phyloP scores from a whole-genome alignment of 2,797 vertebrate genomes.

The Scyliorhinus canicula region DNA sequence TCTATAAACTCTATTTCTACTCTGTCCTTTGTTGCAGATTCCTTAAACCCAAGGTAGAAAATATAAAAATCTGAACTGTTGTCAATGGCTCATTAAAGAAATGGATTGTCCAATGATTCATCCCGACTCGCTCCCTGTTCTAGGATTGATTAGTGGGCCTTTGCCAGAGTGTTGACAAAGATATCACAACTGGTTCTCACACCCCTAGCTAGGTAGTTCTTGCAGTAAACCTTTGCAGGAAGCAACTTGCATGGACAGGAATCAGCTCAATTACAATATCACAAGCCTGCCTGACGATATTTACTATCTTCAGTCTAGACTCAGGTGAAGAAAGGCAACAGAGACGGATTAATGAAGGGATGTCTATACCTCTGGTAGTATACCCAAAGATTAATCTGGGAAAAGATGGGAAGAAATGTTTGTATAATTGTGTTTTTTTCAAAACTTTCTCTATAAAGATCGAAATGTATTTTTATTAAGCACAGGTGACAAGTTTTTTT shows the following conservation, averaged over 20 bases:
- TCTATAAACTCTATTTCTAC: neutral
- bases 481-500: neutral
- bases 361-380: neutral
- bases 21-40: neutral
- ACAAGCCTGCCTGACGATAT: neutral
- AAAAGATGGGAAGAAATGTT: neutral
- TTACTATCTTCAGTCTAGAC: neutral
- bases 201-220: neutral
- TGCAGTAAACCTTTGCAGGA: neutral
- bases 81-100: neutral
- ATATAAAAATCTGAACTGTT: neutral
- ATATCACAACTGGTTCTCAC: neutral
- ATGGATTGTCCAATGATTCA: neutral
- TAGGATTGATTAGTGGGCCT: neutral
- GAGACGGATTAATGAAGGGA: neutral
- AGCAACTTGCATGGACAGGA: neutral
- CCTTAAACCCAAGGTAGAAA: neutral
- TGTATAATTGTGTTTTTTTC: neutral
- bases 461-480: neutral
- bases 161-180: neutral
- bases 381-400: neutral
- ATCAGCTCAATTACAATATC: neutral
- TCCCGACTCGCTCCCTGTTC: neutral
- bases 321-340: neutral
- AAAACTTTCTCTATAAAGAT: neutral